Percentiles rank a stretch among this genome's conserved stretches.
phyloP scores from a whole-genome alignment of 2,797 vertebrate species.

The Simalia tracyae region DNA sequence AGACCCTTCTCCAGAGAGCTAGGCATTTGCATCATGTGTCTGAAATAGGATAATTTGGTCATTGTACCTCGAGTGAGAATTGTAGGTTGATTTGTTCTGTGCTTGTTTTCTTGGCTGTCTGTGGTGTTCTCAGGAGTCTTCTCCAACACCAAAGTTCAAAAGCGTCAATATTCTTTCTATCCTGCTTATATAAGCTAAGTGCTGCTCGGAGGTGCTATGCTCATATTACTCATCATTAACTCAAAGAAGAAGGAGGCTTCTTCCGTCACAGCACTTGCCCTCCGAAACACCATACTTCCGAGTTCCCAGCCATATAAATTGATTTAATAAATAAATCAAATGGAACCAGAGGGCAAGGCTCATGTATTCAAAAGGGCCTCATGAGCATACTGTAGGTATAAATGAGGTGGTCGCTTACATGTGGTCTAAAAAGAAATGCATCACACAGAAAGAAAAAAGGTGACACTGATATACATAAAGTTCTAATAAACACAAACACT shows the following conservation, averaged over 20 bases:
- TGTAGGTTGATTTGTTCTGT: no score
- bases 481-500: not conserved
- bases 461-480: not conserved
- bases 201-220: no score
- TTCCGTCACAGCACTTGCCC: not conserved
- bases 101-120: no score
- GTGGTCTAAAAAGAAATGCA: not conserved
- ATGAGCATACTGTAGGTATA: not conserved
- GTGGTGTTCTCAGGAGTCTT: no score
- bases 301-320: not conserved
- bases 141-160: no score
- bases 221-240: no score
- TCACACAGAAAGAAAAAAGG: not conserved
- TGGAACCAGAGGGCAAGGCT: not conserved
- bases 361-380: not conserved
- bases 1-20: no score
- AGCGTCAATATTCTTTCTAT: no score
- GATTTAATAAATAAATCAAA: not conserved
- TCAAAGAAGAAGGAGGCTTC: not conserved
- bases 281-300: not conserved
- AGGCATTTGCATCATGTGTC: no score
- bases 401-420: not conserved
- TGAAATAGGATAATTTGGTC: no score
- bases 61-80: no score
- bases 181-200: no score